Evolutionary conservation across 37 sponge, comb jelly and placozoan genomes (phyloP).

Genomic region (Diacarnus erythraeanus): DNA sequence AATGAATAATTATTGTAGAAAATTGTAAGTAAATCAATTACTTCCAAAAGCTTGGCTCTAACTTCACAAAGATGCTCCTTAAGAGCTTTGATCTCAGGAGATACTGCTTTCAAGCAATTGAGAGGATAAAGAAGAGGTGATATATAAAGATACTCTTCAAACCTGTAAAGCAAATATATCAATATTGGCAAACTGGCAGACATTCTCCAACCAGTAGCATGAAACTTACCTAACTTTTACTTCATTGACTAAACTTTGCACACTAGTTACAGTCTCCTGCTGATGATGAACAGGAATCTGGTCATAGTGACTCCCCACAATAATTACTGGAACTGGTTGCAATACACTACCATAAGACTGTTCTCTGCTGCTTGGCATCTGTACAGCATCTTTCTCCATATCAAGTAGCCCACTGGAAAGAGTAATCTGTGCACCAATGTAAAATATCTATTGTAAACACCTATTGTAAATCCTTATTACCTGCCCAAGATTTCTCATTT

Average conservation of each 20-base stretch:
- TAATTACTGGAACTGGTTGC: conserved; percentile 68
- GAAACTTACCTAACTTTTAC: neutral
- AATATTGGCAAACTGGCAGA: neutral
- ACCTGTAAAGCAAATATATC: conserved; percentile 12
- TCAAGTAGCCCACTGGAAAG: neutral
- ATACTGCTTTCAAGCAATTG: conserved; percentile 53
- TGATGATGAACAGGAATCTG: conserved; percentile 5
- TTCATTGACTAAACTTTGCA: conserved; percentile 47
- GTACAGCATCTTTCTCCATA: conserved; percentile 15
- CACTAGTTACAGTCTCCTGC: conserved; percentile 13
- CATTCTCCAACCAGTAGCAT: neutral
- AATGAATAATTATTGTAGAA: neutral
- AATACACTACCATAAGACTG: conserved; percentile 18
- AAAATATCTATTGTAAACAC: neutral
- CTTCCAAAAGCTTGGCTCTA: conserved; percentile 43
- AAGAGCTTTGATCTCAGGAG: conserved; percentile 52
- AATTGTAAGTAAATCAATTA: neutral
- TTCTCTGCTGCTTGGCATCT: conserved; percentile 7
- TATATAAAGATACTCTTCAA: conserved; percentile 53
- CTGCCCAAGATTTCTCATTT: conserved; percentile 71
- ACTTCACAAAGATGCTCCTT: conserved; percentile 55
- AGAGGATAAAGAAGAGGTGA: conserved; percentile 47
- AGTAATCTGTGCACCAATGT: conserved; percentile 13
- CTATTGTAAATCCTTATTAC: neutral
- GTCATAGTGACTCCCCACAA: conserved; percentile 78